Base-by-base conservation (phyloP, 2,113 vertebrate species). In the Leptocoma aspasia region DNA sequence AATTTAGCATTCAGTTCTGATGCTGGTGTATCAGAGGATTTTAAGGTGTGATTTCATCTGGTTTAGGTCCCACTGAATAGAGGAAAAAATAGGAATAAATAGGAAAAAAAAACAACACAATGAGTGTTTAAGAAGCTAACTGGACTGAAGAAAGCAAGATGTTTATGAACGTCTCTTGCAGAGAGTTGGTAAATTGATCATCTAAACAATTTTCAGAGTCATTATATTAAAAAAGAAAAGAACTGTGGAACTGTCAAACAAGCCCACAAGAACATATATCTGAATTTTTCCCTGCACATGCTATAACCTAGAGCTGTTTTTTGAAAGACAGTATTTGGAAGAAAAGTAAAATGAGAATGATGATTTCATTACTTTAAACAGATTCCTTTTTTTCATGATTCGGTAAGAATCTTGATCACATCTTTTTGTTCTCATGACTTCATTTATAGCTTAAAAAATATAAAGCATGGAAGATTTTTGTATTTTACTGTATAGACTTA, bases 21-120 rank as follows among this genome's bases (percentile, higher is more conserved):
- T 1, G 0, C 4, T 27, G 69, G 18, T 6, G 3, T 41, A 63
- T 26, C 10, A 4, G 4, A 73, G 16, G 50, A 65, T n/a, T 89
- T 61, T n/a, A 54, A 45, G 3, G 21, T 54, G 10, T 45, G 11
- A 42, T n/a, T 76, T 52, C 57, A n/a, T 11, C 26, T 66, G 22
- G 15, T 54, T 90, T 50, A 82, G 42, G n/a, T 26, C 28, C 82
- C 42, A 44, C 3, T 17, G 14, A 75, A 61, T 5, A 52, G 12
- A 11, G 8, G n/a, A 27, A 57, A 63, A 65, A 49, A 7, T 2
- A 41, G 23, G 28, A 42, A 59, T 39, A 73, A 81, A 39, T 57
- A n/a, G 52, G 45, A 60, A 60, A 53, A 31, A 66, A 22, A 17
- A 7, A n/a, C 10, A 61, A 53, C 3, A 7, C 3, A n/a, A 0